A percentile compares a stretch with the other conserved stretches of the same genome.
Conservation (phyloP, 2,888 invertebrate species). For the Torymus tubicola region DNA sequence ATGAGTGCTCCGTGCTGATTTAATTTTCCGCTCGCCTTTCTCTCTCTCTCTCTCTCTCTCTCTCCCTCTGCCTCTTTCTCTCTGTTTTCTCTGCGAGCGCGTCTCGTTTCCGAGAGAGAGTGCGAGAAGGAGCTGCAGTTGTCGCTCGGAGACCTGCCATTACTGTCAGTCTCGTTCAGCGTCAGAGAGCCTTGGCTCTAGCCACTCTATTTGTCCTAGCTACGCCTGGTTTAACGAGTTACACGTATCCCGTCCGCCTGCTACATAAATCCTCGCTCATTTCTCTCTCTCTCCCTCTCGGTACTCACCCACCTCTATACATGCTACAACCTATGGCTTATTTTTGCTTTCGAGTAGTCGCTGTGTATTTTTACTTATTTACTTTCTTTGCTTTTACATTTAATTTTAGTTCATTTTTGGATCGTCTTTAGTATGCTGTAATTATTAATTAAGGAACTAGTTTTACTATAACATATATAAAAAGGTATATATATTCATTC, state of each 20-base stretch:
- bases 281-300: conserved; percentile 14
- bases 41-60: conserved; percentile 44
- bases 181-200: conserved; percentile 54
- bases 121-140: not conserved
- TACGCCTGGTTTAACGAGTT: conserved; percentile 55
- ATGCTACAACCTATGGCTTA: conserved; percentile 20
- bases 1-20: conserved; percentile 49
- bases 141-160: conserved; percentile 45
- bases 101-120: conserved; percentile 34
- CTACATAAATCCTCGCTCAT: conserved; percentile 54
- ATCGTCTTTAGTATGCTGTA: too few relatives aligned
- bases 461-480: too few relatives aligned
- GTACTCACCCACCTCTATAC: conserved; percentile 6
- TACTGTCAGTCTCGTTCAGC: conserved; percentile 60
- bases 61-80: conserved; percentile 31
- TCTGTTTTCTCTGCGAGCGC: not conserved
- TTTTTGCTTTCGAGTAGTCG: not conserved
- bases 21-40: conserved; percentile 41
- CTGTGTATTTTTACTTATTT: too few relatives aligned
- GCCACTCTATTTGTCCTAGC: conserved; percentile 62
- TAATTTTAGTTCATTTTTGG: too few relatives aligned
- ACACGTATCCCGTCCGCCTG: conserved; percentile 44
- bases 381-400: too few relatives aligned
- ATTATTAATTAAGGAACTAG: too few relatives aligned
- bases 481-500: too few relatives aligned